Base-by-base conservation (phyloP, 1,140 invertebrate species). In the Pseudomyrmex flavicornis region DNA sequence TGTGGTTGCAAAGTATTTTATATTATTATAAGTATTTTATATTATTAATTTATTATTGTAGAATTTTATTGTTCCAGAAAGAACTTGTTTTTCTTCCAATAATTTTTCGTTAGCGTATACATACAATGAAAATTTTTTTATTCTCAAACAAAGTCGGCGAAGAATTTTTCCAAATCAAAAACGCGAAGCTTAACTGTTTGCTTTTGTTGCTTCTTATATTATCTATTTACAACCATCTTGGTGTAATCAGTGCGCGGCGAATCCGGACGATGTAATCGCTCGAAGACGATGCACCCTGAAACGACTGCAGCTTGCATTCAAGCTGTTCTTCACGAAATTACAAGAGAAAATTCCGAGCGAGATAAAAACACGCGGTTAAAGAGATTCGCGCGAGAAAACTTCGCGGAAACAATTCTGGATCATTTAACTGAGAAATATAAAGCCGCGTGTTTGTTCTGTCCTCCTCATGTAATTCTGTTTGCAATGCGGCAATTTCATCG, bases 341-440 rank as follows among this genome's bases (percentile, higher is more conserved):
- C 76, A 22, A 5, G 8, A 80, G 54, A 72, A 70, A 70, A 80
- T 80, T 20, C 54, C 66, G 54, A 61, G 76, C 22, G 15, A 70
- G 54, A 70, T 80, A 66, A 80, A 80, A 80, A 80, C 56, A 66
- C 44, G n/a, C 66, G 54, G n/a, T 80, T 70, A 80, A 79, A 79
- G 44, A 70, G 76, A 79, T 79, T 35, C 15, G 44, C 15, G 44
- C 54, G 20, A 80, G 17, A 15, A 15, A 44, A 17, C 20, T 35
- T 58, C n/a, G 65, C 66, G n/a, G 10, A 70, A 70, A 44, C 68
- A 72, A 80, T 80, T 70, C 66, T 70, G 58, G 65, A 70, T 70
- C 44, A 58, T 80, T 66, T 58, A n/a, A 2, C 15, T 26, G 44
- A 80, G 65, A 44, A 54, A 59, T 35, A 35, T 59, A 80, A 50